Percentiles rank a stretch among this genome's conserved stretches.
Evolutionary conservation across 2,888 invertebrate species (phyloP).

Genomic region (Plebejus anna): DNA sequence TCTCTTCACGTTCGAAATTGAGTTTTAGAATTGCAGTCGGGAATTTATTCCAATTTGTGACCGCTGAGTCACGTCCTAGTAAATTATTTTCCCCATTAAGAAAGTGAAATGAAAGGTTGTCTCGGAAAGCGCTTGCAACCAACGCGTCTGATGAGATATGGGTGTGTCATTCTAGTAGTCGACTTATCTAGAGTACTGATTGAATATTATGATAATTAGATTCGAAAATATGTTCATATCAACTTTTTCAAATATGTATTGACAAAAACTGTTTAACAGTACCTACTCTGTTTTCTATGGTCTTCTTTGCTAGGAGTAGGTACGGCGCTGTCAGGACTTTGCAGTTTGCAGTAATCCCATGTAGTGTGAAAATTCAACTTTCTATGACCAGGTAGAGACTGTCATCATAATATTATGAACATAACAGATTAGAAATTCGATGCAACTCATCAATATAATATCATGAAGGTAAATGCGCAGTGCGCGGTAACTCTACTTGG

Average conservation of each 20-base stretch:
- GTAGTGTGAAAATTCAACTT: too few species aligned
- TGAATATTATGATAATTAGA: neutral
- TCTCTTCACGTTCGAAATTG: conserved; percentile 4
- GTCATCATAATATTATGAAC: neutral
- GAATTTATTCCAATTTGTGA: conserved; percentile 17
- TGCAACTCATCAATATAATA: neutral
- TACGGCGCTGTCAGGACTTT: too few species aligned
- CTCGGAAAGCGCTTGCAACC: neutral
- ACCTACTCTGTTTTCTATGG: neutral
- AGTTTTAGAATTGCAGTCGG: conserved; percentile 10
- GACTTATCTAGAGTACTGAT: neutral
- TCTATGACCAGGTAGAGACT: neutral
- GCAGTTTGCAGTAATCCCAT: too few species aligned
- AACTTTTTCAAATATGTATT: neutral
- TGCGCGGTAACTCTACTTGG: neutral
- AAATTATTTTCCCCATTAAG: conserved; percentile 4
- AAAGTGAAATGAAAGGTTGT: conserved; percentile 17
- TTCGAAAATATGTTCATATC: neutral
- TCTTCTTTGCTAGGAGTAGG: neutral
- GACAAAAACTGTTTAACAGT: neutral
- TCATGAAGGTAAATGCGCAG: neutral
- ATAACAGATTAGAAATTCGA: too few species aligned
- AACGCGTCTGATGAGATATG: neutral
- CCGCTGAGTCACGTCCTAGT: neutral
- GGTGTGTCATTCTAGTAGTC: conserved; percentile 2